phyloP scores from a whole-genome alignment of 23 tunicate genomes.

The Botrylloides violaceus region DNA sequence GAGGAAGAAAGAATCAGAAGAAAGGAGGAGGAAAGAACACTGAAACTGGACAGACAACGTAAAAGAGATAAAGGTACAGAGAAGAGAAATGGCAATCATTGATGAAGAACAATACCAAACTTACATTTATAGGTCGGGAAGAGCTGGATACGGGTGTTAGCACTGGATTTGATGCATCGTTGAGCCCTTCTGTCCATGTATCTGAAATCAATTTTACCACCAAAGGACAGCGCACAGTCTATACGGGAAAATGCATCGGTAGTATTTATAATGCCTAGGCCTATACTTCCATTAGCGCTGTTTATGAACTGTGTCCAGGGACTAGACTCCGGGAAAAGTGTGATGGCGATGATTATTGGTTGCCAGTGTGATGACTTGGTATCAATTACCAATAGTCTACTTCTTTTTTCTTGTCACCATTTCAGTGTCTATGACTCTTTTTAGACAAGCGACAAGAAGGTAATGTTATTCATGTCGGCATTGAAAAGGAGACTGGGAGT shows the following conservation, averaged over 20 bases:
- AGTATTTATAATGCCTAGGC: too few species aligned
- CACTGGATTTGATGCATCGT: background rate
- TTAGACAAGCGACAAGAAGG: slow-evolving; percentile 39
- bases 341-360: too few species aligned
- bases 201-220: slow-evolving; percentile 8
- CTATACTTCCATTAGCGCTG: too few species aligned
- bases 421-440: background rate
- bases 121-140: slow-evolving; percentile 5
- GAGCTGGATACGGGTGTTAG: slow-evolving; percentile 21
- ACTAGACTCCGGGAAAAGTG: too few species aligned
- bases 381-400: too few species aligned
- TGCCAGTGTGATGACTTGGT: too few species aligned
- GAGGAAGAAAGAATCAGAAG: slow-evolving; percentile 53
- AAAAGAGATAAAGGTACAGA: slow-evolving; percentile 24
- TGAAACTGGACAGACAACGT: slow-evolving; percentile 26
- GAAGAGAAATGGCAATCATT: background rate
- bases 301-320: too few species aligned
- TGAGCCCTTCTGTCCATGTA: slow-evolving; percentile 10
- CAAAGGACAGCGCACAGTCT: background rate
- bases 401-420: background rate
- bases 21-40: slow-evolving; percentile 57
- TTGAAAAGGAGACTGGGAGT: slow-evolving; percentile 55
- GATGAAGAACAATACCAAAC: background rate
- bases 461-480: slow-evolving; percentile 49
- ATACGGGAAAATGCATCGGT: slow-evolving; percentile 18